Evolutionary conservation across 1,140 invertebrate genomes (phyloP).

Genomic region (Sweltsa coloradensis): DNA sequence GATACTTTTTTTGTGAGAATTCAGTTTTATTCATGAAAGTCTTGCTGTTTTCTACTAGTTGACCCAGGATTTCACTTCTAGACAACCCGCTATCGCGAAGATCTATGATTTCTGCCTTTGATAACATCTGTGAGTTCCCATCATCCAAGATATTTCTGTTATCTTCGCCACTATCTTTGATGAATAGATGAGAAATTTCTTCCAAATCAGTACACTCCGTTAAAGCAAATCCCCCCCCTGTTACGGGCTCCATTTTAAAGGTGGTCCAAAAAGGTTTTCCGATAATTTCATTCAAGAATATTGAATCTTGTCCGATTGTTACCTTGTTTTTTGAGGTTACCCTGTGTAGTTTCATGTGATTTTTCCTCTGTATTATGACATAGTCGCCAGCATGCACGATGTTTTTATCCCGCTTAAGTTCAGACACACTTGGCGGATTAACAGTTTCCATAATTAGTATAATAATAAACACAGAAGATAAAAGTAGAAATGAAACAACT

Average conservation of each 20-base stretch:
- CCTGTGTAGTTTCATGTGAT: constrained; percentile 62
- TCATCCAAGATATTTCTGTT: constrained; percentile 77
- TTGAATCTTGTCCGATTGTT: constrained; percentile 53
- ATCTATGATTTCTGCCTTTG: constrained; percentile 65
- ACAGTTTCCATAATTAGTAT: too few species aligned
- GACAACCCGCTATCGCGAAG: constrained; percentile 59
- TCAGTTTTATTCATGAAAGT: constrained; percentile 80
- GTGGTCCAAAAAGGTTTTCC: constrained; percentile 62
- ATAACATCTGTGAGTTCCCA: constrained; percentile 73
- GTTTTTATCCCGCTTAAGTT: too few species aligned
- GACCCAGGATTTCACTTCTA: constrained; percentile 72
- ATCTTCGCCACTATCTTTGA: constrained; percentile 47
- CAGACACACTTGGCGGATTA: too few species aligned
- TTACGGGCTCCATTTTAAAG: constrained; percentile 61
- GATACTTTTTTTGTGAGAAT: constrained; percentile 88
- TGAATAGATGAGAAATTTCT: constrained; percentile 24
- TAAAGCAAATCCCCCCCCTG: constrained; percentile 40
- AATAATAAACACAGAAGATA: too few species aligned
- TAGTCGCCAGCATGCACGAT: constrained; percentile 48
- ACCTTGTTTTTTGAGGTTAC: constrained; percentile 45
- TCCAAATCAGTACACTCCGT: constrained; percentile 38
- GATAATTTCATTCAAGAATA: constrained; percentile 54
- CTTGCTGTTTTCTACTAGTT: constrained; percentile 77
- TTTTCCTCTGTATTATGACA: constrained; percentile 59
- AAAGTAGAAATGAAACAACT: too few species aligned